These are phyloP conservation scores for Rhadinocentrus ornatus DNA, from an alignment of 2,797 vertebrate species.

Conservation along the genomic window DNA sequence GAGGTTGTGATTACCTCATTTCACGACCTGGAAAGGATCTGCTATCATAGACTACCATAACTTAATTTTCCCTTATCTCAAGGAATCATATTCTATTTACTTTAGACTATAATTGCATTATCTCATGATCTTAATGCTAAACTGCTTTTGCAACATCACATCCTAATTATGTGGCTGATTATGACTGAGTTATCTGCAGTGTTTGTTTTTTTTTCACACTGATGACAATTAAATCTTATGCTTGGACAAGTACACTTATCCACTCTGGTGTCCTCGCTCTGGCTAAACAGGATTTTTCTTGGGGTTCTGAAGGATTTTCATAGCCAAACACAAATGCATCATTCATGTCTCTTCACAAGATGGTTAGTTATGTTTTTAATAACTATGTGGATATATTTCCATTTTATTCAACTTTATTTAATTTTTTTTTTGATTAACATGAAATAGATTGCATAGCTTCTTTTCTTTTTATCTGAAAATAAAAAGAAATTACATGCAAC, in stretches of 20 bases:
- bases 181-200: neutral
- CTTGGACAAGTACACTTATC: constrained; percentile 1
- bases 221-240: neutral
- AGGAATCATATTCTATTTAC: constrained; percentile 35
- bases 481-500: neutral
- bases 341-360: neutral
- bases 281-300: neutral
- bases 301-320: neutral
- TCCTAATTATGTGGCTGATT: constrained; percentile 44
- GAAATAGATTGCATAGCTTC: neutral
- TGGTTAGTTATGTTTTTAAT: neutral
- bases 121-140: constrained; percentile 17
- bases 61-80: constrained; percentile 38
- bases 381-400: no score
- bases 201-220: neutral
- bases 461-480: neutral
- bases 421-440: no score
- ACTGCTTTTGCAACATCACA: constrained; percentile 21
- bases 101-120: constrained; percentile 32
- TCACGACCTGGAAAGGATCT: no score
- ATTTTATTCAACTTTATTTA: no score
- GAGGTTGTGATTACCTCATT: no score
- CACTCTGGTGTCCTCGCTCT: neutral
- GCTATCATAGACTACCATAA: constrained; percentile 17
- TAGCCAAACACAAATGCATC: neutral